phyloP scores from a whole-genome alignment of 2,113 vertebrate genomes.

The Capreolus pygargus region DNA sequence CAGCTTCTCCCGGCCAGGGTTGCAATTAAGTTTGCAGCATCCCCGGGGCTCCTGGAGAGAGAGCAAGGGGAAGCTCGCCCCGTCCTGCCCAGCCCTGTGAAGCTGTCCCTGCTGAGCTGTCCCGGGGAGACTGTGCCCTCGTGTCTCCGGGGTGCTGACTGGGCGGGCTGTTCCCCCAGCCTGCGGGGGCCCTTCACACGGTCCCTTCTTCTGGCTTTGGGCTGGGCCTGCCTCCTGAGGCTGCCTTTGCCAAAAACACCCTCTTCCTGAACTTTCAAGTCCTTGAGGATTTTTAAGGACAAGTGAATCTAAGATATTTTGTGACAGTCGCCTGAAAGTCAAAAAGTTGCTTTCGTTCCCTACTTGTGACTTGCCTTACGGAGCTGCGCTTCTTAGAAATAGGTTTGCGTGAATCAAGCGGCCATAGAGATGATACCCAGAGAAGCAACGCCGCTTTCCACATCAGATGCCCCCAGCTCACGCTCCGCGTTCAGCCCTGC shows the following conservation, averaged over 20 bases:
- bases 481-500: background rate
- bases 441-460: background rate
- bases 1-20: background rate
- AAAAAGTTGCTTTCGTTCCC: background rate
- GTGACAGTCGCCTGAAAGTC: background rate
- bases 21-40: background rate
- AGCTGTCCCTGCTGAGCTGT: background rate
- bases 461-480: accelerated
- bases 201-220: background rate
- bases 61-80: background rate
- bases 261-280: background rate
- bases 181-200: accelerated
- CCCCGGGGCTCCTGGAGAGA: background rate
- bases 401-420: background rate
- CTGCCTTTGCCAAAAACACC: background rate
- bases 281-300: background rate
- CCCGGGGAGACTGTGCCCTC: background rate
- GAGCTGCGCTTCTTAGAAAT: background rate
- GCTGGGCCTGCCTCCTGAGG: background rate
- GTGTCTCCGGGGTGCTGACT: background rate
- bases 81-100: too few relatives aligned
- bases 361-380: background rate
- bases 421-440: accelerated
- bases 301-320: background rate
- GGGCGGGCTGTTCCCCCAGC: accelerated